Evolutionary conservation across 2,888 invertebrate genomes (phyloP), one percentile per base, ranked within the genome.

Genomic region (Pachymerium ferrugineum): DNA sequence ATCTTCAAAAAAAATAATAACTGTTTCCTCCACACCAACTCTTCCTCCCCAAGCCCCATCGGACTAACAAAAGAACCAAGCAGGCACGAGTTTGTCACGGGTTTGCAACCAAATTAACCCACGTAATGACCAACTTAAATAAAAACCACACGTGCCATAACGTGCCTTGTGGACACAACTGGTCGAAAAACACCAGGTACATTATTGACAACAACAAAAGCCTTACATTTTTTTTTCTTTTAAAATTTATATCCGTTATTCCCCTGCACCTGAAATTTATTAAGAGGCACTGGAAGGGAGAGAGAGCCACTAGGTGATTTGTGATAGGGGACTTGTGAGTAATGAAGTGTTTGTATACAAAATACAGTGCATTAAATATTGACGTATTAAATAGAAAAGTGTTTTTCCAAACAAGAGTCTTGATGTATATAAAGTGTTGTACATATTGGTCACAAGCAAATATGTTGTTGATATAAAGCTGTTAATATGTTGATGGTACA

Each of bases 401-500:
- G 54, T 54, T 54, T 54, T 54, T 54, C 54, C 54, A 54, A 54
- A 54, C 54, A 54, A 54, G 54, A 25, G 54, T 22, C 6, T 25
- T 54, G 54, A 54, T 54, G 54, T 54, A 54, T 54, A 54, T 54
- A 54, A 22, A 47, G 54, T 54, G 54, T n/a, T n/a, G 54, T 54
- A 54, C 54, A 54, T 54, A 25, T 54, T 54, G 54, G 54, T 54
- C 54, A n/a, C n/a, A 54, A 54, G 54, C 54, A 54, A 54, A 54
- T 54, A 54, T 54, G 5, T 54, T 54, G 54, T 54, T 54, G 22
- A 54, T 54, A 54, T 54, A 54, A 54, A 54, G 54, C 54, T 54
- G 54, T 25, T 54, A 54, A 54, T 54, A 25, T 54, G 54, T 54
- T 54, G 54, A 54, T 54, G n/a, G n/a, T n/a, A n/a, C n/a, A n/a